Evolutionary conservation across 2,888 invertebrate species (phyloP).

Genomic region (Phortica magna): DNA sequence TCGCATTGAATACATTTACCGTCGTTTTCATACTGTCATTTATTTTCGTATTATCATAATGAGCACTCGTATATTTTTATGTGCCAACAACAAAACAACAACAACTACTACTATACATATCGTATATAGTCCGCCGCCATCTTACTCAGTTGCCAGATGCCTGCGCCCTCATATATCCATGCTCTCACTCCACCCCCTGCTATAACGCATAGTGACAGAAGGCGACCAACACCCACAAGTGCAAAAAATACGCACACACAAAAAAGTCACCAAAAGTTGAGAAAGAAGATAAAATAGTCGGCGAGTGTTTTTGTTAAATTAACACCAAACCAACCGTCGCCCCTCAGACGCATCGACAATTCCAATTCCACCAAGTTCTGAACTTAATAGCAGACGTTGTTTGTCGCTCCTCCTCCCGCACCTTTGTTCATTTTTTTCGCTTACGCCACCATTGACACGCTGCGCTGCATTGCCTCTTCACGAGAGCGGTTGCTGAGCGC

Average conservation of each 20-base stretch:
- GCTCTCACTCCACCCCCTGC: not conserved
- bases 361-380: not conserved
- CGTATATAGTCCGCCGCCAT: not conserved
- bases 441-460: not conserved
- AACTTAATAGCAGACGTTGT: not conserved
- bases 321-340: slow-evolving; percentile 50
- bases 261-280: not conserved
- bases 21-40: slow-evolving; percentile 61
- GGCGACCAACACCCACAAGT: not conserved
- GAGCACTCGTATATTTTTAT: slow-evolving; percentile 74
- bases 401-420: not conserved
- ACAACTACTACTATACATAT: not conserved
- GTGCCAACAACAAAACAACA: slow-evolving; percentile 44
- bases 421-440: not conserved
- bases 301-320: slow-evolving; percentile 68
- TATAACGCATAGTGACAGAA: not conserved
- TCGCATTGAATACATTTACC: slow-evolving; percentile 15
- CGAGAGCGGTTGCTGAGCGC: not conserved
- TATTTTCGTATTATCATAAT: slow-evolving; percentile 75
- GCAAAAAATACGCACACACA: not conserved
- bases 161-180: slow-evolving; percentile 36
- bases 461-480: not conserved
- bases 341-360: not conserved
- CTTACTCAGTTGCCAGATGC: slow-evolving; percentile 19
- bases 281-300: slow-evolving; percentile 47